Base-by-base conservation (phyloP, 2,888 invertebrate species). In the Ptilodon capucinus region DNA sequence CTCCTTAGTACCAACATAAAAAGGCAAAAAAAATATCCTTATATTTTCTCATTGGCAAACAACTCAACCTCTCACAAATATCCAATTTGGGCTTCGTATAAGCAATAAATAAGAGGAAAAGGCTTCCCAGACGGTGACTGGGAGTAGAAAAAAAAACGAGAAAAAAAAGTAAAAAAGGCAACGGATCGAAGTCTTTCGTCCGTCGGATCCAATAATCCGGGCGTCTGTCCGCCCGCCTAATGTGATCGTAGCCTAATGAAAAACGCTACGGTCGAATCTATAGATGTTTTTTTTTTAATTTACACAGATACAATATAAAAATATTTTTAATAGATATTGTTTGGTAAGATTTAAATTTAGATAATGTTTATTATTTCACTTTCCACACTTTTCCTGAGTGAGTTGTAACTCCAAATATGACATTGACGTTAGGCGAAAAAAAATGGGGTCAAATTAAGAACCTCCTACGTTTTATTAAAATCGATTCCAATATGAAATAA, bases 31-130 rank as follows among this genome's bases (percentile, higher is more conserved):
- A 74, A n/a, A n/a, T n/a, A 65, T 68, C 71, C 71, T 76, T 79
- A 84, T 80, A 84, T 79, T 82, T 78, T 81, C 74, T 71, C 77
- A 79, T 81, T 68, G 72, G 72, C 71, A 77, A 83, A 84, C 79
- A 81, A 74, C 74, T 79, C 79, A 81, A 85, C 83, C 85, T 88
- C 83, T 86, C 77, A 84, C 86, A 86, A 89, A 89, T 87, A 88
- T 88, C 88, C 89, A 86, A 89, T 90, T 89, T 86, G 81, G 80
- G 80, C 76, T 84, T 78, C 88, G 89, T 88, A 90, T 89, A 91
- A 89, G 90, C 90, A 90, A 91, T 91, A 91, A 91, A 91, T 91
- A 91, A 89, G 86, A 84, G 89, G 89, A 86, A 87, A 90, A 86
- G 87, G 84, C 86, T 88, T 89, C 78, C 89, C 88, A 89, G 90